Base-by-base conservation (phyloP, 2,113 vertebrate genomes). In the human region DNA sequence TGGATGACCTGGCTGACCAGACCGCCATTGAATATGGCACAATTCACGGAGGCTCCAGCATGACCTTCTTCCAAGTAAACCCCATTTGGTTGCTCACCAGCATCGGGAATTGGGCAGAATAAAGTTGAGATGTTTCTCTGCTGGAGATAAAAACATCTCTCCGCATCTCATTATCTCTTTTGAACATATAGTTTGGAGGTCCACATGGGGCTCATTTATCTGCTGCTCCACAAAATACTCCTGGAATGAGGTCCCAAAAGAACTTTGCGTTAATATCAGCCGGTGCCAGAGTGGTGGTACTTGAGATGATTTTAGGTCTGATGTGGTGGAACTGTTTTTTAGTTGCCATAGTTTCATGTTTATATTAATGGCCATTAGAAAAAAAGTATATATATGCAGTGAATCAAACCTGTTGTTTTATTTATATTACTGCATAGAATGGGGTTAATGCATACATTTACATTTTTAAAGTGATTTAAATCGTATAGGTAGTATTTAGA, bases 41-140 rank as follows among this genome's bases (percentile, higher is more conserved):
- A 94, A 99, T 99, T 98, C 99, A 99, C 0, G 99, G 99, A 1
- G 99, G 99, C 89, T 99, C 99, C 98, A 99, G 99, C 93, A 99
- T 99, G 99, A 99, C 99, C 95, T 99, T 99, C 98, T 99, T 99
- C 98, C 99, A 99, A 99, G 99, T 99, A 99, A 99, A 96, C 52
- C 89, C 97, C 20, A 0, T 78, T 93, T n/a, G 8, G 76, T 85
- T 95, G 57, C 95, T 96, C 57, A 3, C 35, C 25, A 45, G 8
- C 45, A 22, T 18, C 14, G 52, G 82, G 90, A n/a, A 45, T 0
- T 18, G 45, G 94, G 86, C 75, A 73, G 59, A n/a, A 92, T 25
- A 50, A 30, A 38, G 75, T 10, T 14, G 92, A 55, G 88, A 80
- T 91, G 85, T 59, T 81, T 55, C 70, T 88, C 90, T 9, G 0